Base-by-base conservation (phyloP, 2,888 invertebrate genomes). In the Deilephila porcellus region DNA sequence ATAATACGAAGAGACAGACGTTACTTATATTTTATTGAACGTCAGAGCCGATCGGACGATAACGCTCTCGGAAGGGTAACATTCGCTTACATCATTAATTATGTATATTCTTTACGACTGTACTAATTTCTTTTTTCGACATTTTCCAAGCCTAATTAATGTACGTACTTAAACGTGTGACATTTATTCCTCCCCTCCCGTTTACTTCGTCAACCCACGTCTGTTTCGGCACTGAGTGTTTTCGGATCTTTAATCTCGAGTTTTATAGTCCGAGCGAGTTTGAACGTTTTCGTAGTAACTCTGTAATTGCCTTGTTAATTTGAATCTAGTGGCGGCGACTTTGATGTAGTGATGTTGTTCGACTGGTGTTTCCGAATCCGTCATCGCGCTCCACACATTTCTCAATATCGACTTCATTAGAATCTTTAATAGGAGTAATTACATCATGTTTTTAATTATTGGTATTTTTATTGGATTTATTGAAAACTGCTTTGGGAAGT, bases 1-100 rank as follows among this genome's bases (percentile, higher is more conserved):
- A 92, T 93, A 94, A 94, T 93, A 94, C 92, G 91, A 93, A 90
- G 91, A 93, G 93, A 93, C 93, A 92, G 93, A 93, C 93, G 89
- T 93, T 88, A 91, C 92, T 93, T 94, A 94, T 91, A 94, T 93
- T 93, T 94, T 93, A 93, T 93, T 93, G 91, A 92, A 93, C 86
- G 90, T 93, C 93, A 90, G 88, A 88, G 86, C 87, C 91, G 94
- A 94, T 94, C 92, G 89, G 93, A 91, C 81, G 94, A 94, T 94
- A 94, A 93, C 86, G 83, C 81, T 73, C 82, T 82, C 83, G 82
- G 83, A 85, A 87, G 81, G 86, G 82, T 84, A 86, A 90, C 90
- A 91, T 94, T 93, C 92, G 92, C 93, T 93, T 93, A 83, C 88
- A 84, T 90, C 90, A 92, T 93, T 91, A 90, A 90, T 92, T 90